Percentiles rank a stretch among this genome's conserved stretches.
phyloP scores from a whole-genome alignment of 2,113 vertebrate species.

The Phaethon lepturus region DNA sequence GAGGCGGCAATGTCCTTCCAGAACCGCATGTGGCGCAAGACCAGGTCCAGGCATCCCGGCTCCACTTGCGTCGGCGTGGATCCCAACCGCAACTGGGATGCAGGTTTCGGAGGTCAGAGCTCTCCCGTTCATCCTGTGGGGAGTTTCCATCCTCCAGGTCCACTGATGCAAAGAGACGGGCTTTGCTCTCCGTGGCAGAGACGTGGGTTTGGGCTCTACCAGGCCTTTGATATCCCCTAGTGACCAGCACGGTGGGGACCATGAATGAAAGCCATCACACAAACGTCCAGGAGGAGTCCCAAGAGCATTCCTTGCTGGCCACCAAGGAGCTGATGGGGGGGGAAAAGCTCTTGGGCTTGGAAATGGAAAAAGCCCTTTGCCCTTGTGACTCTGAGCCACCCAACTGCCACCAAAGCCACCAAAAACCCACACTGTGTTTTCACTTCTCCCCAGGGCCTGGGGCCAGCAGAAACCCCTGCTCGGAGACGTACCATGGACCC shows the following conservation, averaged over 20 bases:
- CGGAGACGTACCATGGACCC: constrained; percentile 84
- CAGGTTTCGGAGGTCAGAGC: constrained; percentile 85
- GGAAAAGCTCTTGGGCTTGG: background rate
- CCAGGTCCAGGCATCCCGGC: constrained; percentile 76
- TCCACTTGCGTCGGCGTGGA: constrained; percentile 82
- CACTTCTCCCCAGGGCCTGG: constrained; percentile 73
- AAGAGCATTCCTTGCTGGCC: rapidly evolving
- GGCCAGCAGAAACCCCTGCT: constrained; percentile 84
- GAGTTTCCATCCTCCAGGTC: background rate
- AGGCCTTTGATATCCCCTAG: background rate
- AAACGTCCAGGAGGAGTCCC: background rate
- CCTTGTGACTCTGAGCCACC: background rate
- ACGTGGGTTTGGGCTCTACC: background rate
- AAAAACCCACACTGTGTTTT: background rate
- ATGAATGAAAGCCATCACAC: background rate
- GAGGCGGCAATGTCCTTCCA: constrained; percentile 36
- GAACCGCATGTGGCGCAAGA: constrained; percentile 96
- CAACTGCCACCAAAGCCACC: background rate
- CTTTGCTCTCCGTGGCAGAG: rapidly evolving
- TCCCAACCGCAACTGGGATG: constrained; percentile 93
- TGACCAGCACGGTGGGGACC: background rate
- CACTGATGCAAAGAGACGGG: background rate
- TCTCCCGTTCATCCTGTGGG: rapidly evolving
- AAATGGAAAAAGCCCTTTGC: background rate
- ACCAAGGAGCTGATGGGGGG: background rate